These are phyloP conservation scores for Pseudorectes ferrugineus DNA, from an alignment of 2,113 vertebrate species.

Conservation along the genomic window DNA sequence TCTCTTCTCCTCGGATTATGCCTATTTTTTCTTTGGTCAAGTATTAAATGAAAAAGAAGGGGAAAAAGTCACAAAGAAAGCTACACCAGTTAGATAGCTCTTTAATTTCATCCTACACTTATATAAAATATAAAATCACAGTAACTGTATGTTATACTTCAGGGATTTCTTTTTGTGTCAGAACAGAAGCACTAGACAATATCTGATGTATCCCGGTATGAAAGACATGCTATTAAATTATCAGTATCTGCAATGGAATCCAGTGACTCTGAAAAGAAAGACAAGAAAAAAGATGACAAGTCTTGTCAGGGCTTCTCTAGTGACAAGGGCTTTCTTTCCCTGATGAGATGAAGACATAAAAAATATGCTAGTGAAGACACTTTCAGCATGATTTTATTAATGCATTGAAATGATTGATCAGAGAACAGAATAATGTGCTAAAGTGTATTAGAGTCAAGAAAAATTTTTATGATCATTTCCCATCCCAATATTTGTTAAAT, in stretches of 20 bases:
- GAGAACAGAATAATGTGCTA: background rate
- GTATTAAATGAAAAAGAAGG: background rate
- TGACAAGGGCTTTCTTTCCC: background rate
- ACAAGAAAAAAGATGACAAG: slow-evolving; percentile 11
- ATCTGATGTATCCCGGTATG: background rate
- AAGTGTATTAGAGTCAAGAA: background rate
- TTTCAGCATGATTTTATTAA: background rate
- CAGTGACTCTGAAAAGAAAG: background rate
- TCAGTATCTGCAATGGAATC: background rate
- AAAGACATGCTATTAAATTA: slow-evolving; percentile 31
- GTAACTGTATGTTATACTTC: background rate
- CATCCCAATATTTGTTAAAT: background rate
- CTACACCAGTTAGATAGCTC: background rate
- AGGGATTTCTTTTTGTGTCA: background rate
- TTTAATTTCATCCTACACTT: background rate
- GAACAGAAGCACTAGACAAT: background rate
- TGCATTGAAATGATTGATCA: background rate
- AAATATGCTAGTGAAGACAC: background rate
- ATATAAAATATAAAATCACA: background rate
- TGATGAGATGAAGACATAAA: background rate
- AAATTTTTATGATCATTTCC: background rate
- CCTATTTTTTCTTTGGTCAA: background rate
- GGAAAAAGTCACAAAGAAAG: fast-evolving
- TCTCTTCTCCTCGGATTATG: background rate
- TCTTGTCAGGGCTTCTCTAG: slow-evolving; percentile 5